Evolutionary conservation across 1,140 invertebrate species (phyloP).

Genomic region (Caenorhabditis brenneri): DNA sequence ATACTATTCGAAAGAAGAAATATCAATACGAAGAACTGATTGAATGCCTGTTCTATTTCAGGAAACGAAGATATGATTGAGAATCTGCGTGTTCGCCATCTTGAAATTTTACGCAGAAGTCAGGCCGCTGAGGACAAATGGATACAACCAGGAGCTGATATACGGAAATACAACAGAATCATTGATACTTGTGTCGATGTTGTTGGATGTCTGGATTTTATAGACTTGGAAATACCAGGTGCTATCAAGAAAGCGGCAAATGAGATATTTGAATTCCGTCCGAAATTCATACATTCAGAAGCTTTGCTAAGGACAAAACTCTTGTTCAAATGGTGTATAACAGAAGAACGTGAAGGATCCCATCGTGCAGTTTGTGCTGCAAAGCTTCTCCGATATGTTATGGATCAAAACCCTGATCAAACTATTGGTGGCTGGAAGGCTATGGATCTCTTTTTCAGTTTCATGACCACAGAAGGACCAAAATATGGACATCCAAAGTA

Average conservation of each 20-base stretch:
- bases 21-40: no score
- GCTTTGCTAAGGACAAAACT: conserved; percentile 21
- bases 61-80: background rate
- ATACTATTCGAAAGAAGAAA: no score
- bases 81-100: background rate
- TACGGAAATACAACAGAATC: background rate
- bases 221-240: conserved; percentile 15
- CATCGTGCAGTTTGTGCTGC: background rate
- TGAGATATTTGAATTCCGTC: conserved; percentile 27
- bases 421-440: background rate
- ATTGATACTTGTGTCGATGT: conserved; percentile 47
- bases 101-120: conserved; percentile 39
- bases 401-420: background rate
- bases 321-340: conserved; percentile 41
- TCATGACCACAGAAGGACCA: conserved; percentile 36
- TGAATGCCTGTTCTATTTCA: background rate
- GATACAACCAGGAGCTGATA: background rate
- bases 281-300: background rate
- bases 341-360: conserved; percentile 43
- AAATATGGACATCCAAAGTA: background rate
- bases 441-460: conserved; percentile 33
- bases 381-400: conserved; percentile 11
- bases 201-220: conserved; percentile 32
- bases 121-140: conserved; percentile 43
- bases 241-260: background rate